A percentile compares a stretch with the other conserved stretches of the same genome.
Conservation (phyloP, 2,888 invertebrate genomes). For the Suillia variegata region DNA sequence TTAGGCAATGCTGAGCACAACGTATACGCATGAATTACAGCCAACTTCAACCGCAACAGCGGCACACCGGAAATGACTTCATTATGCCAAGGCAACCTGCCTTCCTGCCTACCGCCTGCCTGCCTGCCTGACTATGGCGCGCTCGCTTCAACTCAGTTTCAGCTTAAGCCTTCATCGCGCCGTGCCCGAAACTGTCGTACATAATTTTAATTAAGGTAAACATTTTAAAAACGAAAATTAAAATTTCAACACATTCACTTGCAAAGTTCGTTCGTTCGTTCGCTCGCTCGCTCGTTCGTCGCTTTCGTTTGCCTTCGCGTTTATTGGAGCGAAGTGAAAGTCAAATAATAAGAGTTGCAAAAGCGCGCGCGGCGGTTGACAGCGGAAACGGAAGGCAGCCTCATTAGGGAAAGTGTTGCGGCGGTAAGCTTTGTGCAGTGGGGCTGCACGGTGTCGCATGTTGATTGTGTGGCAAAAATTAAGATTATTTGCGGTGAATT, state of each 20-base stretch:
- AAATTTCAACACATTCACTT: constrained; percentile 17
- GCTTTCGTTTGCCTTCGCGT: constrained; percentile 21
- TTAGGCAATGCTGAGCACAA: too few species aligned
- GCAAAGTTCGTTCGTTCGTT: too few species aligned
- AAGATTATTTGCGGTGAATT: background rate
- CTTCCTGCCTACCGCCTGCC: too few species aligned
- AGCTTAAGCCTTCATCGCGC: too few species aligned
- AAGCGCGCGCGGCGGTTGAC: background rate
- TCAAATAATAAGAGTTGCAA: constrained; percentile 21
- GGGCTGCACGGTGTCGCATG: background rate
- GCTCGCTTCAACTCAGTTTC: too few species aligned
- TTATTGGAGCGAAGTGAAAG: constrained; percentile 26
- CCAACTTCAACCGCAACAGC: background rate
- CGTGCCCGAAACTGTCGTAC: constrained; percentile 28
- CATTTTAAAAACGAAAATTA: constrained; percentile 35
- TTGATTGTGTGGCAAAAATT: constrained; percentile 6
- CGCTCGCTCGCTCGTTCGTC: too few species aligned
- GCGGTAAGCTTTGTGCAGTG: background rate
- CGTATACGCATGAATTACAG: background rate
- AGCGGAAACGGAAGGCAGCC: background rate
- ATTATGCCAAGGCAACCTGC: constrained; percentile 39
- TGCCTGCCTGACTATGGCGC: too few species aligned
- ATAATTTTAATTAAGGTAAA: constrained; percentile 47
- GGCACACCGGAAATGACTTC: constrained; percentile 42
- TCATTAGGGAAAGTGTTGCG: constrained; percentile 1